phyloP scores from a whole-genome alignment of 2,797 vertebrate species.

The Lithobates pipiens region DNA sequence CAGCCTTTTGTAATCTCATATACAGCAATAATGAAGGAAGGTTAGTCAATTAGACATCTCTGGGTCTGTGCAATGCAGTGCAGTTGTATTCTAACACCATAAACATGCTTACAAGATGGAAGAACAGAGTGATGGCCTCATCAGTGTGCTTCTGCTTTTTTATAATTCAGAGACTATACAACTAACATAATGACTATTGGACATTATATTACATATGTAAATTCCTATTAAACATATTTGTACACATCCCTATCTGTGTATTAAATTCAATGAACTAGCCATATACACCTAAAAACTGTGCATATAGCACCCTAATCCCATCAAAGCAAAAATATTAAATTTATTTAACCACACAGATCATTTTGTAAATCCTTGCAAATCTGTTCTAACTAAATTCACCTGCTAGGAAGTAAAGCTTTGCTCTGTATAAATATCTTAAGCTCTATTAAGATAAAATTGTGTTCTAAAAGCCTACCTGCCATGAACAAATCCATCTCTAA shows the following conservation, averaged over 20 bases:
- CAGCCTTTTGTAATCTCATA: no score
- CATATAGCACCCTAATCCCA: background rate
- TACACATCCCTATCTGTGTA: background rate
- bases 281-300: background rate
- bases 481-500: slow-evolving; percentile 47
- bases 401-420: slow-evolving; percentile 14
- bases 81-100: background rate
- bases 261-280: background rate
- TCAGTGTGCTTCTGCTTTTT: background rate
- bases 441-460: slow-evolving; percentile 28
- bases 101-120: background rate
- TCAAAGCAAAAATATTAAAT: background rate
- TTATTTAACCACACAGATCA: slow-evolving; percentile 5
- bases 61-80: no score
- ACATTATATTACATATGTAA: background rate
- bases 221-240: background rate
- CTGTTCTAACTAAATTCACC: slow-evolving; percentile 34
- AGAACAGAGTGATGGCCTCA: background rate
- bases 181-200: background rate
- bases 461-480: slow-evolving; percentile 16
- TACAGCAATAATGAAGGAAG: no score
- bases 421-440: slow-evolving; percentile 40
- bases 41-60: no score
- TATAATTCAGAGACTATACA: background rate
- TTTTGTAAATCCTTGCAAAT: slow-evolving; percentile 14